Percentiles rank a stretch among this genome's conserved stretches.
Conservation (phyloP, 2,888 invertebrate species). For the Zygogramma bicolorata region DNA sequence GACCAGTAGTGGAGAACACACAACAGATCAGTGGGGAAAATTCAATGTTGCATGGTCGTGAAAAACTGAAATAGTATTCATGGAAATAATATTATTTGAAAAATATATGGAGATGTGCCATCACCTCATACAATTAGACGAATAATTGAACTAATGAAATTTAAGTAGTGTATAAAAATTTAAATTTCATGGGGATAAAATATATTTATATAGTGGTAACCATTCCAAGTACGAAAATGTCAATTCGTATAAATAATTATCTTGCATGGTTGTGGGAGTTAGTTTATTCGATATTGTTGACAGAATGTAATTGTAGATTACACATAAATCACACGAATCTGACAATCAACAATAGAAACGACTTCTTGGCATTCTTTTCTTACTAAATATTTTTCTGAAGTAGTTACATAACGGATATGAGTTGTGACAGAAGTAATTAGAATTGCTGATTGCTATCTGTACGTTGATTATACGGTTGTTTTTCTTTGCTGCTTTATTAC, state of each 20-base stretch:
- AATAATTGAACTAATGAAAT: too few relatives aligned
- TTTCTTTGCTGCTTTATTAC: neutral
- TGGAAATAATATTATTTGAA: too few relatives aligned
- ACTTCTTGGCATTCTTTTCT: neutral
- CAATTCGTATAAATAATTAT: neutral
- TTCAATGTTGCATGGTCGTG: too few relatives aligned
- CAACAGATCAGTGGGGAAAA: too few relatives aligned
- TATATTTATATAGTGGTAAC: neutral
- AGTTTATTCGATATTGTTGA: neutral
- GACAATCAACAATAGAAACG: neutral
- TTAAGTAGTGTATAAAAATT: too few relatives aligned
- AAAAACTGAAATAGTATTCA: too few relatives aligned
- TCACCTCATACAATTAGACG: too few relatives aligned
- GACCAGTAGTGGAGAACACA: too few relatives aligned
- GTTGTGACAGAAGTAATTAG: constrained; percentile 4
- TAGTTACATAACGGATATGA: neutral
- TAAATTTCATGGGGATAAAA: too few relatives aligned
- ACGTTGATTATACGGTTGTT: neutral
- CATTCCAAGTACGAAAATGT: neutral
- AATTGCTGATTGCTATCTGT: constrained; percentile 1
- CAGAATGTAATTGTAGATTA: neutral
- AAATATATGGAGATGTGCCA: too few relatives aligned
- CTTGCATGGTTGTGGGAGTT: neutral
- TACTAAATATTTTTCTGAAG: neutral
- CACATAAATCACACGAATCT: neutral